Percentiles rank a stretch among this genome's conserved stretches.
phyloP scores from a whole-genome alignment of 2,797 vertebrate genomes.

The Ceyx erithaca region DNA sequence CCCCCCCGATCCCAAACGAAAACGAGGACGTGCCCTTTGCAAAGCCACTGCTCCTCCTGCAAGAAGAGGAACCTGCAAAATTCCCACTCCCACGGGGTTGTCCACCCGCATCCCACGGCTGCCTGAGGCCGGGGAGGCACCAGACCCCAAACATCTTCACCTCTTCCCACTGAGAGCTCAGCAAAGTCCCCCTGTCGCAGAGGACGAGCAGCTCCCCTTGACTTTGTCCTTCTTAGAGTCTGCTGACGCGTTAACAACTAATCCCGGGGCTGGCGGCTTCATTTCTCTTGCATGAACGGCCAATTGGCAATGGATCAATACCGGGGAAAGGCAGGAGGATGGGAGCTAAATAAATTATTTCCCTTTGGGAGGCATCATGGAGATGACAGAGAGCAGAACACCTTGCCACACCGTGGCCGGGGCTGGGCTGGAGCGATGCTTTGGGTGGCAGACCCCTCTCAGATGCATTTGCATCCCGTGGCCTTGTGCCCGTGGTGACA shows the following conservation, averaged over 20 bases:
- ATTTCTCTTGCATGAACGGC: not conserved
- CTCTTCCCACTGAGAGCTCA: not conserved
- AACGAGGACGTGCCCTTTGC: not conserved
- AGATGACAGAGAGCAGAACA: not conserved
- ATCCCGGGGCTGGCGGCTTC: not conserved
- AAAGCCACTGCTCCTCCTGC: accelerated
- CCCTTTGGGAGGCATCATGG: not conserved
- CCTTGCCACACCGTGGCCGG: accelerated
- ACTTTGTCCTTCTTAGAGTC: not conserved
- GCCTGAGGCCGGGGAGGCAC: accelerated
- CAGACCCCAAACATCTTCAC: not conserved
- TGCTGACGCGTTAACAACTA: not conserved
- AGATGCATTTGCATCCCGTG: not conserved
- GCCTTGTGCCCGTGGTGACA: accelerated
- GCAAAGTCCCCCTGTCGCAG: not conserved
- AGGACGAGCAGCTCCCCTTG: not conserved
- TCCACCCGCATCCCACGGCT: accelerated
- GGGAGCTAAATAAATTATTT: not conserved
- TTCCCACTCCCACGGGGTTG: accelerated
- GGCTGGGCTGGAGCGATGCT: not conserved
- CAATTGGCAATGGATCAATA: not conserved
- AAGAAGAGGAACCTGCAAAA: not conserved
- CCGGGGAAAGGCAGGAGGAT: not conserved
- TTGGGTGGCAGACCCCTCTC: not conserved
- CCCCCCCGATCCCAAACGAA: accelerated